These are phyloP conservation scores for Illadopsis cleaveri DNA, from an alignment of 2,113 vertebrate genomes.

Conservation along the genomic window DNA sequence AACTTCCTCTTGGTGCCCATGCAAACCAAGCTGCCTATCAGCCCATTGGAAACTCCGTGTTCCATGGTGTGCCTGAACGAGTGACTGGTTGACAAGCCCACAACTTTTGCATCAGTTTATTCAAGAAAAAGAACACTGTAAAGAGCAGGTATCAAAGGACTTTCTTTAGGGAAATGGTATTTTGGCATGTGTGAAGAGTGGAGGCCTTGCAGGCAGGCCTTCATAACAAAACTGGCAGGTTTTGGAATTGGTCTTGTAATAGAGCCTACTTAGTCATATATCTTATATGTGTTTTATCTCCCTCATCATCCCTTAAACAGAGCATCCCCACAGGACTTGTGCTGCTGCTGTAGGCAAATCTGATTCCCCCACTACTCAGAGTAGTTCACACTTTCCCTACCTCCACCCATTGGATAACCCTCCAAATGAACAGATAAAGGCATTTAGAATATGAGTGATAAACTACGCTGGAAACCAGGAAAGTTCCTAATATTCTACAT, in stretches of 20 bases:
- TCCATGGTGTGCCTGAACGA: background rate
- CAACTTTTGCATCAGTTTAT: fast-evolving
- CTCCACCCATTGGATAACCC: background rate
- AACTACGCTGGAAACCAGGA: background rate
- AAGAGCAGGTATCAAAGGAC: background rate
- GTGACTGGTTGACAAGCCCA: background rate
- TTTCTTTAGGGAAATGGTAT: background rate
- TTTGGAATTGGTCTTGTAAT: background rate
- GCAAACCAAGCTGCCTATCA: background rate
- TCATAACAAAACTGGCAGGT: background rate
- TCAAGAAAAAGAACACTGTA: background rate
- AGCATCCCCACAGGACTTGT: background rate
- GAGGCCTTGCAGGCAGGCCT: background rate
- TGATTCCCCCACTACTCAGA: background rate
- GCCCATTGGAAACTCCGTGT: fast-evolving
- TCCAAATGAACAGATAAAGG: background rate
- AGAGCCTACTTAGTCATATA: background rate
- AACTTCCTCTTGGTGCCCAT: background rate
- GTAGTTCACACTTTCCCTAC: background rate
- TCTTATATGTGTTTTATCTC: background rate
- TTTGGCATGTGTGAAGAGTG: background rate
- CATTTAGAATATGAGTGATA: background rate
- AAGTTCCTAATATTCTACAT: background rate
- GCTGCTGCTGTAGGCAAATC: background rate
- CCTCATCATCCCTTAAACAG: background rate